These are phyloP conservation scores for Julus scandinavius DNA, from an alignment of 2,888 invertebrate genomes.

Conservation along the genomic window DNA sequence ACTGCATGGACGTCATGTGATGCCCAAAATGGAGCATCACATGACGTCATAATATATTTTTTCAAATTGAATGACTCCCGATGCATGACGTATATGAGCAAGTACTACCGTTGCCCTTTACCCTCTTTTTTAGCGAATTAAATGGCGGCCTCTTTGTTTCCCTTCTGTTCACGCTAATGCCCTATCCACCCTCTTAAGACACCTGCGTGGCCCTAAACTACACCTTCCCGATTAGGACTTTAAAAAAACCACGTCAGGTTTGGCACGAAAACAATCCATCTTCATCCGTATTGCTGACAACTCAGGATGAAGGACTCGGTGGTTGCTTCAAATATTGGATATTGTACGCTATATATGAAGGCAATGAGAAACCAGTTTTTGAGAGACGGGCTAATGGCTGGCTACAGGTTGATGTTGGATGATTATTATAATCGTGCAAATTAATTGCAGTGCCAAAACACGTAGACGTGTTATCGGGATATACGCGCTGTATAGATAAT, in stretches of 20 bases:
- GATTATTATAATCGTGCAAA: not conserved
- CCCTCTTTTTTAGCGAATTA: not conserved
- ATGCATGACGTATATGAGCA: not conserved
- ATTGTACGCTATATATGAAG: not conserved
- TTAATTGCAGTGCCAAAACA: not conserved
- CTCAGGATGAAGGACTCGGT: not conserved
- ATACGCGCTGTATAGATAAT: not conserved
- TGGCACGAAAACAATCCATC: constrained; percentile 17
- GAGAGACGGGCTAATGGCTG: not conserved
- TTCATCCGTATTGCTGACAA: constrained; percentile 15
- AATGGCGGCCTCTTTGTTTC: constrained; percentile 5
- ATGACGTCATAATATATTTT: not conserved
- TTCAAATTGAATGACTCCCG: not conserved
- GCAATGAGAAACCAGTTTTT: not conserved
- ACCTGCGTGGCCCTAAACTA: not conserved
- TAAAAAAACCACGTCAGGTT: not conserved
- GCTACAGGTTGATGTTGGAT: not conserved
- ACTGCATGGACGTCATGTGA: too few species aligned
- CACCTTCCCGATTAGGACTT: constrained; percentile 3
- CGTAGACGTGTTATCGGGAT: too few species aligned
- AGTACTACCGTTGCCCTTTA: not conserved
- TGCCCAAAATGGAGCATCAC: not conserved
- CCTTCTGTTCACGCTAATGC: constrained; percentile 30
- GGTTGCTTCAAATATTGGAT: not conserved
- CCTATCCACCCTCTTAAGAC: constrained; percentile 1